Evolutionary conservation across 2,797 vertebrate genomes (phyloP), one percentile per base, ranked within the genome.

Genomic region (Malacoctenus gilli): DNA sequence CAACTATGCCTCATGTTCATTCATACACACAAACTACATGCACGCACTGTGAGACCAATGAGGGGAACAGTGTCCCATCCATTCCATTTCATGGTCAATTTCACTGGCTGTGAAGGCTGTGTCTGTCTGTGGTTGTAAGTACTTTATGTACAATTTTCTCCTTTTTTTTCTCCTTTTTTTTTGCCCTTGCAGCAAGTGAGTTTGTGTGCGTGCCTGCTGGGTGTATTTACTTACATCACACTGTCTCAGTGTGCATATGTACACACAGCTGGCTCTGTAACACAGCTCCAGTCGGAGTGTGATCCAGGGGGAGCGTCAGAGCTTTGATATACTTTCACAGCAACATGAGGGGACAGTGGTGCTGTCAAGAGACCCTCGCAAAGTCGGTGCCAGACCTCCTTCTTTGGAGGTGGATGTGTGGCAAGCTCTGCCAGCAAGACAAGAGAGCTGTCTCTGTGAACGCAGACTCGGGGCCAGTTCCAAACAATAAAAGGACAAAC

Each of bases 41-140:
- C 57, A 54, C 55, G 28, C 59, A 48, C 59, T 53, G 59, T 51
- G 62, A 66, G 57, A 71, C 59, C 48, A 58, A 35, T 23, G 38
- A 76, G 59, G 72, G 58, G 67, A 88, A 85, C 72, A 79, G 79
- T 52, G 58, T 44, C 74, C 54, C 68, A 59, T 79, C 75, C 67
- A 58, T 83, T 72, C 65, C 38, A 80, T 85, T 87, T 87, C 79
- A 75, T 53, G 53, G 63, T 59, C 50, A 67, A 68, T 72, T 76
- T 42, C 49, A 47, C 67, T 60, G 39, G 58, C 63, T 70, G 69
- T 49, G 66, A 74, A 52, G 14, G n/a, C 49, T 34, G 12, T 65
- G 46, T 55, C 38, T 62, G 31, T n/a, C 11, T 58, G 25, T 28
- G 5, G 32, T 59, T 77, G 56, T 67, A 49, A 65, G 34, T 40